Percentiles rank a stretch among this genome's conserved stretches.
Conservation (phyloP, 2,113 vertebrate species). For the Fregata magnificens region DNA sequence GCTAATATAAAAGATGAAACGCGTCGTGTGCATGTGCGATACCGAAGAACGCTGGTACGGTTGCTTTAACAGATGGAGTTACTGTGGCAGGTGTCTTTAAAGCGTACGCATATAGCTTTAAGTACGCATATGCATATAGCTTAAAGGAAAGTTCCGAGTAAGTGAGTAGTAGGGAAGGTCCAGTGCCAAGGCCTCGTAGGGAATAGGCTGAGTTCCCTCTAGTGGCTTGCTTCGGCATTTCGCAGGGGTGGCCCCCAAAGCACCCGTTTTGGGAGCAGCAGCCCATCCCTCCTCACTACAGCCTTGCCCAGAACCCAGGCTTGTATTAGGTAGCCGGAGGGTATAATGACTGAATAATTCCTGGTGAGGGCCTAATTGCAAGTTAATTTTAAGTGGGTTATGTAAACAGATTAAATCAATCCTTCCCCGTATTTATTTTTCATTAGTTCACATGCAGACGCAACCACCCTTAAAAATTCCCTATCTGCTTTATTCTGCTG, state of each 20-base stretch:
- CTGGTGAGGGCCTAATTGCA: conserved; percentile 2
- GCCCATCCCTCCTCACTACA: not conserved
- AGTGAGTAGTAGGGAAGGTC: accelerated
- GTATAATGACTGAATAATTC: not conserved
- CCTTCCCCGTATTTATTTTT: not conserved
- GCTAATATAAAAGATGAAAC: not conserved
- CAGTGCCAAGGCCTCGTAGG: accelerated
- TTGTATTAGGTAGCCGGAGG: not conserved
- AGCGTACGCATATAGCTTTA: accelerated
- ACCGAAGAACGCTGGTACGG: not conserved
- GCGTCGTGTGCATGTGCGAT: accelerated
- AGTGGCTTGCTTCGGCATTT: not conserved
- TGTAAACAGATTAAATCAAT: conserved; percentile 21
- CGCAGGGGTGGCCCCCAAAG: accelerated
- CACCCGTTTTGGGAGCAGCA: not conserved
- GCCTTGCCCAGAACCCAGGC: not conserved
- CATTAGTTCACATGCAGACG: not conserved
- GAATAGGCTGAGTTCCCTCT: not conserved
- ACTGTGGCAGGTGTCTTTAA: not conserved
- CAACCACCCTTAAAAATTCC: not conserved
- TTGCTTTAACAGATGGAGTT: not conserved
- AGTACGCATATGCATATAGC: accelerated
- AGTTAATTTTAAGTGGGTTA: conserved; percentile 30
- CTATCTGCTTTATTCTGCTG: not conserved
- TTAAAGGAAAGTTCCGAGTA: not conserved